phyloP scores from a whole-genome alignment of 2,113 vertebrate genomes.

The Phodopus roborovskii region DNA sequence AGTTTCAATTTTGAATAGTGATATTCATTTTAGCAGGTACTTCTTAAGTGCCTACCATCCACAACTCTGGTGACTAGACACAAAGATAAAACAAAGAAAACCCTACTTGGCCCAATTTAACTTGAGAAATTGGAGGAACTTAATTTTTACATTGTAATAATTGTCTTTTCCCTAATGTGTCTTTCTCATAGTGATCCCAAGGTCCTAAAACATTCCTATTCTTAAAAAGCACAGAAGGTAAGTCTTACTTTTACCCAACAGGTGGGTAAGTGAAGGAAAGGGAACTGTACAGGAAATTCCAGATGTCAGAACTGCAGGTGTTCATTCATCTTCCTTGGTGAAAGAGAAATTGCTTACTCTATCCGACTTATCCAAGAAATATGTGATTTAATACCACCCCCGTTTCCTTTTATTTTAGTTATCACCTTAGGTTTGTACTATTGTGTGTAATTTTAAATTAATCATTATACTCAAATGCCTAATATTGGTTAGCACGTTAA shows the following conservation, averaged over 20 bases:
- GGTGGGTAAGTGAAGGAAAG: slow-evolving; percentile 47
- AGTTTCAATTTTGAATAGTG: not conserved
- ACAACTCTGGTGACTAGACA: not conserved
- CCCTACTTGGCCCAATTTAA: not conserved
- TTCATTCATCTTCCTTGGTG: slow-evolving; percentile 21
- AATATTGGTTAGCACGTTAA: slow-evolving; percentile 68
- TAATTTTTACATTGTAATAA: not conserved
- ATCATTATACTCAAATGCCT: slow-evolving; percentile 53
- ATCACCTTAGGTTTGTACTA: slow-evolving; percentile 60
- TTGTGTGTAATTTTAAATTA: slow-evolving; percentile 58
- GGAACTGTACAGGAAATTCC: slow-evolving; percentile 43
- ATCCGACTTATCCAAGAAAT: not conserved
- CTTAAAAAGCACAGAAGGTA: slow-evolving; percentile 46
- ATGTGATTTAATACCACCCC: slow-evolving; percentile 52
- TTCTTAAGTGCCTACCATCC: not conserved
- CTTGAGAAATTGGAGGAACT: not conserved
- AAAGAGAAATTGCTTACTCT: slow-evolving; percentile 40
- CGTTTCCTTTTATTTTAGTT: slow-evolving; percentile 64
- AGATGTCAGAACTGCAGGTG: slow-evolving; percentile 59
- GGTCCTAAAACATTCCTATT: slow-evolving; percentile 62
- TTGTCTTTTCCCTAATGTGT: not conserved
- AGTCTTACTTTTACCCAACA: slow-evolving; percentile 67
- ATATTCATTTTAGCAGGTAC: not conserved
- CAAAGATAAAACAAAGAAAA: not conserved
- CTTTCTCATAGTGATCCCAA: slow-evolving; percentile 37